Base-by-base conservation (phyloP, 2,113 vertebrate genomes). In the Semnornis frantzii region DNA sequence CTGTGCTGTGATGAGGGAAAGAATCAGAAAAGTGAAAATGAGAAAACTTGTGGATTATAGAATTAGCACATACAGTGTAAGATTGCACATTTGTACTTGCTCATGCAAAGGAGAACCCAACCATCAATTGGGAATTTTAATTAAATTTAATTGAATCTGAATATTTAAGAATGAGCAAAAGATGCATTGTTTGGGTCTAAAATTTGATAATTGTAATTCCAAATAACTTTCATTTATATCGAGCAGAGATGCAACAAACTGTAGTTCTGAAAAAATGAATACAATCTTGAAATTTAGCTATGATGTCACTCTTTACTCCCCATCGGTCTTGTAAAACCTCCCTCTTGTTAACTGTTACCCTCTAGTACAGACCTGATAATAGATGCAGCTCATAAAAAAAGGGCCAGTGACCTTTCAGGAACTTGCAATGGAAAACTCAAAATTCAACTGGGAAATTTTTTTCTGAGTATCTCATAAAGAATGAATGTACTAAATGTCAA, bases 401-500 rank as follows among this genome's bases (percentile, higher is more conserved):
- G 33, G 60, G n/a, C 52, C 37, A 80, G 28, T 93, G 82, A 94
- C 90, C 79, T 93, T 94, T 94, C 70, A 64, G 68, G 57, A 95
- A 87, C 21, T 15, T 83, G 42, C 15, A 87, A 70, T 52, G 34
- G 59, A 92, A 91, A 94, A 94, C 34, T 85, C 78, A 93, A 87
- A 95, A 96, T 85, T 87, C 72, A 95, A 48, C 58, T 82, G 63
- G 39, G 50, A 89, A 58, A 52, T 39, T 83, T 77, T 82, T 95
- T 93, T 59, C 20, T 82, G 52, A 59, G n/a, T 15, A 37, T 50
- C 55, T 92, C 78, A 92, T 79, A 80, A 91, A 94, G 84, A 89
- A 89, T 80, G 68, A 82, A 89, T 76, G 48, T 33, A 70, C 55
- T 89, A 87, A 94, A 96, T 96, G 84, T 89, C 94, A 95, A 87